Evolutionary conservation across 2,113 vertebrate genomes (phyloP).

Genomic region (Oncorhynchus mykiss): DNA sequence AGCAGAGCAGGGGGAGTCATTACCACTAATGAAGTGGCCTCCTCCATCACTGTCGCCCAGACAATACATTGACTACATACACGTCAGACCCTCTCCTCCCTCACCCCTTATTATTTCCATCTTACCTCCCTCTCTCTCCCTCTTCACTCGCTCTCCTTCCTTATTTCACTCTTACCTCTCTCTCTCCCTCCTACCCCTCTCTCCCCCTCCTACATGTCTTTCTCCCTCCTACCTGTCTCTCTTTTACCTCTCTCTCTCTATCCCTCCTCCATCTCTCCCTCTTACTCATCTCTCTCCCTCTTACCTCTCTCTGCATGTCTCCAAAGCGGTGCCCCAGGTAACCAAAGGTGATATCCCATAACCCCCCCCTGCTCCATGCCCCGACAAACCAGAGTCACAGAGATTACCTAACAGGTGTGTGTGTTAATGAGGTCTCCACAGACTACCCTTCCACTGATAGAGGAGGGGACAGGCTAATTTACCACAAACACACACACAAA

Average conservation of each 20-base stretch:
- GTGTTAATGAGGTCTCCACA: constrained; percentile 74
- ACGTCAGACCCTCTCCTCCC: no score
- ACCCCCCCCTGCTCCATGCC: constrained; percentile 9
- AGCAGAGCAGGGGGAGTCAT: neutral
- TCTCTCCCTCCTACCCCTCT: neutral
- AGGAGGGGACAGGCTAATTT: neutral
- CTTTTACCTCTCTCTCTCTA: no score
- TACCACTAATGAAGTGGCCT: constrained; percentile 8
- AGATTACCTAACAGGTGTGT: constrained; percentile 69
- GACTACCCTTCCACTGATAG: constrained; percentile 56
- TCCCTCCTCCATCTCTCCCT: neutral
- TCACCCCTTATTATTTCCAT: no score
- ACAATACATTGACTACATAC: no score
- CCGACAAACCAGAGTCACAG: constrained; percentile 48
- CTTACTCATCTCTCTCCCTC: neutral
- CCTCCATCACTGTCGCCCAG: neutral
- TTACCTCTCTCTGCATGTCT: neutral
- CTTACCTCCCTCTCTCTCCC: no score
- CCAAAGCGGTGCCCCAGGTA: neutral
- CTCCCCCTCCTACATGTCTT: no score
- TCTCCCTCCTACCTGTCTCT: no score
- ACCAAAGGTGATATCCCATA: constrained; percentile 7
- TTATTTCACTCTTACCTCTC: no score
- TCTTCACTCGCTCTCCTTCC: no score
- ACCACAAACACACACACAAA: neutral